Base-by-base conservation (phyloP, 2,113 vertebrate species). In the Stercorarius parasiticus region DNA sequence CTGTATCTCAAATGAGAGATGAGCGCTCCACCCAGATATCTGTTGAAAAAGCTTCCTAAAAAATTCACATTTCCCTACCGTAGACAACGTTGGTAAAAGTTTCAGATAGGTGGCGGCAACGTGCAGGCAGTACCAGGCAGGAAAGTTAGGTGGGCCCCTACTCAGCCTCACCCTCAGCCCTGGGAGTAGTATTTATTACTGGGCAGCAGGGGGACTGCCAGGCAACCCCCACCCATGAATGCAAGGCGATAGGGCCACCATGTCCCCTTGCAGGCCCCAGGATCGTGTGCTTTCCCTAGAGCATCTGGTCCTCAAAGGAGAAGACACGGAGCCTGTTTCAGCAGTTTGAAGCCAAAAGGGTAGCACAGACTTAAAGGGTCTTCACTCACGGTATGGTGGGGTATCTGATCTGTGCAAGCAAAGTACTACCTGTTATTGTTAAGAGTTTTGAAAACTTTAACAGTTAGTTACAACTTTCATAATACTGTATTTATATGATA, bases 51-150 rank as follows among this genome's bases (percentile, higher is more conserved):
- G 13, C 16, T 43, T 67, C 20, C 40, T 52, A 47, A 52, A 69
- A 74, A 40, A 6, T 13, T 59, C 22, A 49, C 11, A 38, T 49
- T 76, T 91, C 47, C 23, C 61, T 78, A 40, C 8, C 7, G 10
- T 8, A 74, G 38, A 19, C 38, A 23, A 29, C 14, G 15, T 12
- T 15, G 12, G 36, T 34, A 34, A 84, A 76, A 42, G 10, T 73
- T 90, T 88, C 62, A 81, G 40, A 43, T 4, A 49, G 27, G 5
- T 43, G 45, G 22, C 64, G 87, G 36, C 26, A 86, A 34, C 0
- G 1, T 53, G 5, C 8, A 13, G 0, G 1, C 13, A 47, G 20
- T 56, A 36, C 4, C 8, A 55, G 29, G 7, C 2, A 45, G 38
- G 72, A 76, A 83, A 64, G 3, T 14, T 25, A 38, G 61, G 4